A percentile compares a stretch with the other conserved stretches of the same genome.
Conservation (phyloP, 2,888 invertebrate species). For the Caradrina kadenii region DNA sequence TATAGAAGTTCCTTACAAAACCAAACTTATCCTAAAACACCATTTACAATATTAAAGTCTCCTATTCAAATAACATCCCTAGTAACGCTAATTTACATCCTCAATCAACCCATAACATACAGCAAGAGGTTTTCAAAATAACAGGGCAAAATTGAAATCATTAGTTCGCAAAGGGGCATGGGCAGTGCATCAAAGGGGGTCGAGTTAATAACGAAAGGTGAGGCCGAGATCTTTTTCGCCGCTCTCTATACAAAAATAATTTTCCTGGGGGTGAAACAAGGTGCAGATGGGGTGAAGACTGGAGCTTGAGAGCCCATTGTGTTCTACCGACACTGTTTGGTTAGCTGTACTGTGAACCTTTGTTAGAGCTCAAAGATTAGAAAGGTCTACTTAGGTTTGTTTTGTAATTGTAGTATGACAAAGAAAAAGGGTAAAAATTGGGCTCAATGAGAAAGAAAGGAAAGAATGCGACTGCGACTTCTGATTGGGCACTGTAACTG, state of each 20-base stretch:
- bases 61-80: slow-evolving; percentile 51
- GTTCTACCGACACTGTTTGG: slow-evolving; percentile 76
- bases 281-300: slow-evolving; percentile 59
- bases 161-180: slow-evolving; percentile 81
- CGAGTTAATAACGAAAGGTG: slow-evolving; percentile 88
- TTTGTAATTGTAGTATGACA: slow-evolving; percentile 24
- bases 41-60: slow-evolving; percentile 52
- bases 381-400: slow-evolving; percentile 30
- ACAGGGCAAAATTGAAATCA: slow-evolving; percentile 82
- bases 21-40: slow-evolving; percentile 35
- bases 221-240: slow-evolving; percentile 83
- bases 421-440: background rate
- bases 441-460: background rate
- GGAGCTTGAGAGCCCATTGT: slow-evolving; percentile 71
- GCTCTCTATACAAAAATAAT: slow-evolving; percentile 82
- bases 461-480: no score
- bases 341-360: slow-evolving; percentile 64
- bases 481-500: no score
- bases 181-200: slow-evolving; percentile 84
- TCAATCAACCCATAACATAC: slow-evolving; percentile 70
- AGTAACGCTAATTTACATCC: slow-evolving; percentile 67
- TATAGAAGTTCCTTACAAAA: slow-evolving; percentile 22
- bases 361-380: slow-evolving; percentile 61
- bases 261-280: slow-evolving; percentile 66
- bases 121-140: slow-evolving; percentile 71